These are phyloP conservation scores for Empidonax alnorum DNA, from an alignment of 2,113 vertebrate species.

Conservation along the genomic window DNA sequence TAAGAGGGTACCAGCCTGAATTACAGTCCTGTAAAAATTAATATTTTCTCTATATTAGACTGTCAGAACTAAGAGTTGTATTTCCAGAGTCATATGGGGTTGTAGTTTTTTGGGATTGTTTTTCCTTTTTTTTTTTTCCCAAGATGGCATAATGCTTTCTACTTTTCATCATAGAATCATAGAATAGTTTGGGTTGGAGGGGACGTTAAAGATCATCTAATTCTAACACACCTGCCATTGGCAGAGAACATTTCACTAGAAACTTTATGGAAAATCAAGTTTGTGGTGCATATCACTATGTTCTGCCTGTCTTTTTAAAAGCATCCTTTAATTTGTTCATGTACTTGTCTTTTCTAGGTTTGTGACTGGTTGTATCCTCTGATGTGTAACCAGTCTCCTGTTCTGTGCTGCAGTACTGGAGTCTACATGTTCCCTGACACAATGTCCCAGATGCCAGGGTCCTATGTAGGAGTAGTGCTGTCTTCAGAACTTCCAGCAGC, in stretches of 20 bases:
- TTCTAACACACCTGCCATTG: fast-evolving
- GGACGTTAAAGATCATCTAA: neutral
- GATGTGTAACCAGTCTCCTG: constrained; percentile 88
- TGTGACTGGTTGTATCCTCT: constrained; percentile 97
- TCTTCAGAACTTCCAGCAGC: constrained; percentile 89
- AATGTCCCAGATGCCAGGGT: constrained; percentile 87
- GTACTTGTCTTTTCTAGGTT: constrained; percentile 76
- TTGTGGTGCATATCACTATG: neutral
- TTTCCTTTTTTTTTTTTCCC: too few species aligned
- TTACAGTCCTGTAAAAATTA: neutral
- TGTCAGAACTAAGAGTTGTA: neutral
- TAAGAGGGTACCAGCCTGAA: neutral
- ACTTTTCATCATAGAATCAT: neutral
- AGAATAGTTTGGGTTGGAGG: neutral
- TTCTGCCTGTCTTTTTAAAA: neutral
- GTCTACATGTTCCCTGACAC: constrained; percentile 98
- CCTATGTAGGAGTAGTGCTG: constrained; percentile 92
- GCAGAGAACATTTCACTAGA: neutral
- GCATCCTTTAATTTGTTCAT: neutral
- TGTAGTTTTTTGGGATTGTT: neutral
- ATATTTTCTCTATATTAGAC: neutral
- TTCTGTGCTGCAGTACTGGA: constrained; percentile 89
- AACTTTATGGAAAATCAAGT: neutral
- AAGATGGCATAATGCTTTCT: neutral
- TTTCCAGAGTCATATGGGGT: neutral